phyloP scores from a whole-genome alignment of 2,888 invertebrate genomes.

The Melipona beecheii region DNA sequence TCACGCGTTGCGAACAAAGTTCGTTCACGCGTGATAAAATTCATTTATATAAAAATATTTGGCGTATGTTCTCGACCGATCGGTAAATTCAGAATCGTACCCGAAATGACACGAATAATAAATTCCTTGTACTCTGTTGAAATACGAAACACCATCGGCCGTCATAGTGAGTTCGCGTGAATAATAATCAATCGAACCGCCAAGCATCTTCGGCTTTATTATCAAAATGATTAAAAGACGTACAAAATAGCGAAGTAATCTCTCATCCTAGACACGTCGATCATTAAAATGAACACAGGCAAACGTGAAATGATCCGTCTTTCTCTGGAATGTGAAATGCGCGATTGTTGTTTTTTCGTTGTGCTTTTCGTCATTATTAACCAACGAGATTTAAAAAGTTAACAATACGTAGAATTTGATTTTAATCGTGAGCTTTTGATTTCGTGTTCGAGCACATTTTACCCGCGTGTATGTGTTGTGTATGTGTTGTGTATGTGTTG shows the following conservation, averaged over 20 bases:
- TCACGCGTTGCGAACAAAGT: slow-evolving; percentile 46
- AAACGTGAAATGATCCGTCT: slow-evolving; percentile 41
- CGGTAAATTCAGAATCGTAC: slow-evolving; percentile 26
- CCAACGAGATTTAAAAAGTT: slow-evolving; percentile 37
- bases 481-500: neutral
- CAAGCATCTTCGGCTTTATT: slow-evolving; percentile 42
- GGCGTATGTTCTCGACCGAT: slow-evolving; percentile 19
- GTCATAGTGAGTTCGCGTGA: slow-evolving; percentile 12
- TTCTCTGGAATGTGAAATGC: slow-evolving; percentile 64
- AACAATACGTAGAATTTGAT: slow-evolving; percentile 43
- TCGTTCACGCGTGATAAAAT: slow-evolving; percentile 40
- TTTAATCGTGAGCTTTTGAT: slow-evolving; percentile 24
- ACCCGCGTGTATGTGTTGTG: slow-evolving; percentile 19
- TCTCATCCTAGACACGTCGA: slow-evolving; percentile 7
- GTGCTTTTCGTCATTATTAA: slow-evolving; percentile 39
- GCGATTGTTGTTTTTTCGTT: slow-evolving; percentile 52
- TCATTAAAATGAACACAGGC: slow-evolving; percentile 58
- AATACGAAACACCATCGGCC: slow-evolving; percentile 24
- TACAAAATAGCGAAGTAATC: slow-evolving; percentile 41
- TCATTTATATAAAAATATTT: slow-evolving; percentile 58
- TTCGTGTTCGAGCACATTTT: slow-evolving; percentile 41
- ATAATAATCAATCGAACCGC: slow-evolving; percentile 30
- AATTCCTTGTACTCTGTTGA: slow-evolving; percentile 9
- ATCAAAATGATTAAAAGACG: slow-evolving; percentile 58
- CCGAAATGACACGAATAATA: slow-evolving; percentile 19